These are phyloP conservation scores for Notolepis coatsorum DNA, from an alignment of 2,797 vertebrate genomes.

Conservation along the genomic window DNA sequence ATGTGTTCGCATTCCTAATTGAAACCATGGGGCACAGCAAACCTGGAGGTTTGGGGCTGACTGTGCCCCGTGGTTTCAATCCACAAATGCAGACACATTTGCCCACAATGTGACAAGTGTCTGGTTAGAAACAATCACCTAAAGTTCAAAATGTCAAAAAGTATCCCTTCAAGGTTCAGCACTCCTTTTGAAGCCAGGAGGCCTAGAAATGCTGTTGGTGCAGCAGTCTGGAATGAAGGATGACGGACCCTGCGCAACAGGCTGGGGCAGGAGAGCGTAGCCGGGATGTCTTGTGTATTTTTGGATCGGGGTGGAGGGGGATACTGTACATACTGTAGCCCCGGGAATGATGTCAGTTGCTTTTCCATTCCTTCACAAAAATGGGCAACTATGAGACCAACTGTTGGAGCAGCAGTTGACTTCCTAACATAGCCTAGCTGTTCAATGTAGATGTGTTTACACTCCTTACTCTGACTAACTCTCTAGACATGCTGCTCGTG, in stretches of 20 bases:
- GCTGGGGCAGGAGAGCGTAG: conserved; percentile 41
- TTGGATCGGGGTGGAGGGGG: conserved; percentile 17
- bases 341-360: conserved; percentile 47
- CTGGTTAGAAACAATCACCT: too few species aligned
- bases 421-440: conserved; percentile 47
- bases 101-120: too few species aligned
- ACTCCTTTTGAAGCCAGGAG: neutral
- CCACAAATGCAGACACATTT: too few species aligned
- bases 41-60: too few species aligned
- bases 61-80: too few species aligned
- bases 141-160: too few species aligned
- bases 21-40: too few species aligned
- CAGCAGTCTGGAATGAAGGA: conserved; percentile 19
- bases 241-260: conserved; percentile 41
- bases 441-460: conserved; percentile 10
- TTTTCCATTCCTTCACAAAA: conserved; percentile 52
- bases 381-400: conserved; percentile 35
- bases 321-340: conserved; percentile 1
- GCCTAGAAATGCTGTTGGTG: conserved; percentile 48
- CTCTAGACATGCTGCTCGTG: conserved; percentile 39
- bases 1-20: too few species aligned
- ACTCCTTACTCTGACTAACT: conserved; percentile 7
- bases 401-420: conserved; percentile 51
- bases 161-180: neutral
- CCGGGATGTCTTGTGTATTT: conserved; percentile 38